Evolutionary conservation across 1,140 invertebrate genomes (phyloP).

Genomic region (Drosophila kohkoa): DNA sequence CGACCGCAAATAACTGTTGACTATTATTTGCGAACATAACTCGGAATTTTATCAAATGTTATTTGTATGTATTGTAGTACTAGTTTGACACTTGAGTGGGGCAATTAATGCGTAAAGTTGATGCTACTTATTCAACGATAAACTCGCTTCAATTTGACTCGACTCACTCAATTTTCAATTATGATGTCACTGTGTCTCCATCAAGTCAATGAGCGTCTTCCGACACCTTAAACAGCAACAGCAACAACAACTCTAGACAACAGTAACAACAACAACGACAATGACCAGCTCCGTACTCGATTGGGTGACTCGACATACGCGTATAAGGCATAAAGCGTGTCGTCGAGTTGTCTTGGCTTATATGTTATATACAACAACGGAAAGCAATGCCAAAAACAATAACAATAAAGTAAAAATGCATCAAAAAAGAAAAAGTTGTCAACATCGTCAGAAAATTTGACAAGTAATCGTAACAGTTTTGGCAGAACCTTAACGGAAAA

Average conservation of each 20-base stretch:
- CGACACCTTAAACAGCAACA: conserved; percentile 61
- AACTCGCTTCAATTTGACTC: conserved; percentile 12
- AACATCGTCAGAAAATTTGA: conserved; percentile 36
- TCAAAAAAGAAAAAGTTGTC: conserved; percentile 20
- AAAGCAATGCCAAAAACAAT: conserved; percentile 45
- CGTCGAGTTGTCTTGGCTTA: conserved; percentile 56
- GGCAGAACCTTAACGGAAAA: conserved; percentile 32
- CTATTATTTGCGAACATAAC: conserved; percentile 25
- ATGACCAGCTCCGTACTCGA: conserved; percentile 47
- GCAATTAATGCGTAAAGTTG: conserved; percentile 27
- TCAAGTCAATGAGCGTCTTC: conserved; percentile 76
- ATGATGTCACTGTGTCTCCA: conserved; percentile 69
- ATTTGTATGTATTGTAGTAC: conserved; percentile 2
- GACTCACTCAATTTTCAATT: conserved; percentile 58
- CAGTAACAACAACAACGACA: conserved; percentile 29
- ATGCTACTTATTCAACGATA: conserved; percentile 17
- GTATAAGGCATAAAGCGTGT: conserved; percentile 63
- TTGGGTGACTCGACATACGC: conserved; percentile 26
- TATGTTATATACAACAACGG: conserved; percentile 40
- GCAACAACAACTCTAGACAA: conserved; percentile 20
- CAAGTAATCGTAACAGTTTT: conserved; percentile 37
- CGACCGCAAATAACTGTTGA: conserved; percentile 17
- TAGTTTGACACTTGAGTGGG: conserved; percentile 24
- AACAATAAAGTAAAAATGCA: conserved; percentile 33
- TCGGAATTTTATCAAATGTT: conserved; percentile 4